These are phyloP conservation scores for Tenthredo livida DNA, from an alignment of 2,888 invertebrate species.

Conservation along the genomic window DNA sequence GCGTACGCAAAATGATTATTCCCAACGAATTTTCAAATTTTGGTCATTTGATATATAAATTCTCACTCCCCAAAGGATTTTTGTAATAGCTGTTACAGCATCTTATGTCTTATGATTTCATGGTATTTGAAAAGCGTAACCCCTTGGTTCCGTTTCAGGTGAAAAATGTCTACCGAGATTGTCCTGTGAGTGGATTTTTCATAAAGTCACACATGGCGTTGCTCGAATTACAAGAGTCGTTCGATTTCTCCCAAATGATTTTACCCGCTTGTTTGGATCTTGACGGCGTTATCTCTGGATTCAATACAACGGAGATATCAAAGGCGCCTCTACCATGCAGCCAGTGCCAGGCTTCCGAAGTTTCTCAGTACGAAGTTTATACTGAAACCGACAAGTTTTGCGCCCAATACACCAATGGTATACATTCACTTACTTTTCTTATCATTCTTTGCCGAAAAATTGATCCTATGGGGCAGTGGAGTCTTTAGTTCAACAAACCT, in stretches of 20 bases:
- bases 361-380: conserved; percentile 62
- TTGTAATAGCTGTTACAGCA: neutral
- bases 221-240: conserved; percentile 65
- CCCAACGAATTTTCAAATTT: neutral
- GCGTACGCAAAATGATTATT: neutral
- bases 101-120: neutral
- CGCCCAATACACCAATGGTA: conserved; percentile 75
- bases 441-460: neutral
- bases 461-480: neutral
- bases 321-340: conserved; percentile 68
- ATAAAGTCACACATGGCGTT: conserved; percentile 74
- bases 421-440: conserved; percentile 54
- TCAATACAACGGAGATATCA: conserved; percentile 72
- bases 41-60: too few relatives aligned
- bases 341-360: conserved; percentile 64
- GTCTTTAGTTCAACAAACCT: neutral
- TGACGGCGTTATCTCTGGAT: conserved; percentile 65
- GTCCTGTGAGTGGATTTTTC: conserved; percentile 67
- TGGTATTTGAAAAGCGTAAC: neutral
- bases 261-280: conserved; percentile 72
- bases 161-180: conserved; percentile 67
- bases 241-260: conserved; percentile 67
- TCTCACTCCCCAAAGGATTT: neutral
- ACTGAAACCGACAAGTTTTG: conserved; percentile 75
- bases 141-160: conserved; percentile 65